Conservation (phyloP, 1,140 invertebrate genomes). For the Octopus bimaculoides region DNA sequence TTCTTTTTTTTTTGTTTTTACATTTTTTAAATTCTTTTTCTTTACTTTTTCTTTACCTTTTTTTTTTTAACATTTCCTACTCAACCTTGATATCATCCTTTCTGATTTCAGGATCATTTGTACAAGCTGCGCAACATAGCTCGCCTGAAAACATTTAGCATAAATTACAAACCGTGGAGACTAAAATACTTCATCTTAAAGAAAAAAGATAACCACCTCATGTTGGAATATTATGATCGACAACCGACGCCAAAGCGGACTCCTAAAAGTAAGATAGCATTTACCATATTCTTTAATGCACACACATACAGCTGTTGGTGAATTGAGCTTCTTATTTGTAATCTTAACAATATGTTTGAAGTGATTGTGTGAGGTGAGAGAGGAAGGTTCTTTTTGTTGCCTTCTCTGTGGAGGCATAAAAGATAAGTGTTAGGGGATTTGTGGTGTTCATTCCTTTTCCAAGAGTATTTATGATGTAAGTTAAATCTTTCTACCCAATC, state of each 20-base stretch:
- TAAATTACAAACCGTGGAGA: constrained; percentile 40
- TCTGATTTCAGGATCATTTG: constrained; percentile 37
- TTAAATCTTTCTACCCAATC: too few species aligned
- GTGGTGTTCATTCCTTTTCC: not conserved
- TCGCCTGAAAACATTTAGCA: constrained; percentile 30
- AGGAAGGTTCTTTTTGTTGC: not conserved
- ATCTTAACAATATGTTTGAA: not conserved
- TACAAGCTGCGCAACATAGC: constrained; percentile 38
- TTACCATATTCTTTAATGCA: not conserved
- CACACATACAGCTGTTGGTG: not conserved
- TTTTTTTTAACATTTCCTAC: not conserved
- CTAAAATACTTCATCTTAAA: constrained; percentile 42
- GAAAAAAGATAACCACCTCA: constrained; percentile 35
- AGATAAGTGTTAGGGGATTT: not conserved
- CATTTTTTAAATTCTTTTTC: not conserved
- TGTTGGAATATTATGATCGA: constrained; percentile 44
- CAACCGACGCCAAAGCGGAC: constrained; percentile 39
- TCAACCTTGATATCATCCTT: not conserved
- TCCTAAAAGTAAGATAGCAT: constrained; percentile 29
- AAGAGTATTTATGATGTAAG: not conserved
- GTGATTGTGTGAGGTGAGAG: not conserved
- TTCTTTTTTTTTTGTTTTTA: not conserved
- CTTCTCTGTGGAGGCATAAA: constrained; percentile 10
- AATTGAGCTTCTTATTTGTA: not conserved
- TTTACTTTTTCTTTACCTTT: not conserved